Base-by-base conservation (phyloP, 2,797 vertebrate species). In the Erithacus rubecula region DNA sequence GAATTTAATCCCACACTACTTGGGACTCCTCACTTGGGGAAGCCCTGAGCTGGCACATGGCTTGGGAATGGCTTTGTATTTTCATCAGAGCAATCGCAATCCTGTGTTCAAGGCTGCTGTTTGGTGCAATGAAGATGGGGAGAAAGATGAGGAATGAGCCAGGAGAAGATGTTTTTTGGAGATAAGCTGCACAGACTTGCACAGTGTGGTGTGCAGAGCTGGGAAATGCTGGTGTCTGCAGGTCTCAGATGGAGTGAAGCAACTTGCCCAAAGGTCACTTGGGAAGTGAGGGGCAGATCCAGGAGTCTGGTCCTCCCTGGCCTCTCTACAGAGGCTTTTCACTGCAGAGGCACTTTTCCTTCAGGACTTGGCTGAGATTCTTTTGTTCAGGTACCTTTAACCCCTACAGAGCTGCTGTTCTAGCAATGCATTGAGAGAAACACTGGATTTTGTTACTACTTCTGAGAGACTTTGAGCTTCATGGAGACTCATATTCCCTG, bases 141-240 rank as follows among this genome's bases (percentile, higher is more conserved):
- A 43, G 55, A 46, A 65, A 55, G 58, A 47, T 72, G 78, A 85
- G 62, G 43, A 83, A 15, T 59, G 62, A 94, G 51, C 44, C 70
- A 79, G 55, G 47, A 47, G 47, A 56, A 77, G 83, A 86, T 96
- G 62, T 51, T 64, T 60, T 63, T 17, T 27, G 22, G 15, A 93
- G 93, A 85, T 94, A 88, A 96, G n/a, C 67, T 72, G 85, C 39
- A 51, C 55, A 44, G 83, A 69, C 87, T 78, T 90, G 91, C 76
- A 41, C 3, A 22, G 72, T 41, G 44, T 77, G 70, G 78, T 67
- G 24, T 16, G 56, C 29, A 29, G 87, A 49, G 89, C 87, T 94
- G 94, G 84, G 82, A 92, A 91, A 46, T 39, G 64, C 88, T 1
- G 11, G 27, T 52, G 84, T 44, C 75, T 94, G 22, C 85, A 74